Evolutionary conservation across 2,797 vertebrate species (phyloP).

Genomic region (Catamblyrhynchus diadema): DNA sequence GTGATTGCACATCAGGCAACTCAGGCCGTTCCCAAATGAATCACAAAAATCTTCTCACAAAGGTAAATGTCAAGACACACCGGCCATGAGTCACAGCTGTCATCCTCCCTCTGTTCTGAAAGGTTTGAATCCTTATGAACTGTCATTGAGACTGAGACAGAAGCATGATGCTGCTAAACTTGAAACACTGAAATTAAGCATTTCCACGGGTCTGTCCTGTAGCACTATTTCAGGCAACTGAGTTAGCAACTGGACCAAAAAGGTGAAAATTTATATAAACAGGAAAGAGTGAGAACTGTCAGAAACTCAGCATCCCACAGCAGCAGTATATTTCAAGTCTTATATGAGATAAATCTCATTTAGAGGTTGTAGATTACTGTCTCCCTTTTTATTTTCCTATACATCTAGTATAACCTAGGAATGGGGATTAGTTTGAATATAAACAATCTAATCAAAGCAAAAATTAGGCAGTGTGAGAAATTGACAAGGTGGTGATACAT

Average conservation of each 20-base stretch:
- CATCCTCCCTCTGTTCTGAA: neutral
- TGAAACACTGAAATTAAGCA: neutral
- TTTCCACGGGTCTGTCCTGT: neutral
- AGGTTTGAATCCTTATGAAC: neutral
- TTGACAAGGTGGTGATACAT: neutral
- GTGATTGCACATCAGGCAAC: neutral
- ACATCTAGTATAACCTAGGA: neutral
- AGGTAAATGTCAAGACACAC: neutral
- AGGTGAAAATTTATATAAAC: neutral
- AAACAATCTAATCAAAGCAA: neutral
- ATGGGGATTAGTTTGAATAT: neutral
- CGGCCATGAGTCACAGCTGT: neutral
- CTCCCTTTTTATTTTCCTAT: neutral
- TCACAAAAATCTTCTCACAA: neutral
- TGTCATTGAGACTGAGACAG: neutral
- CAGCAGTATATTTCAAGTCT: neutral
- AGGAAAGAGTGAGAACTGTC: neutral
- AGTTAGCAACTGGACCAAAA: neutral
- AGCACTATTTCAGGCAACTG: neutral
- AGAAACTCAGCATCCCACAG: neutral
- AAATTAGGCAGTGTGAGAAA: neutral
- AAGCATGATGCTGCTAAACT: neutral
- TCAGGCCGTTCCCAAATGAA: neutral
- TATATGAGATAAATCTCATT: neutral
- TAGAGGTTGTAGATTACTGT: neutral